Conservation (phyloP, 2,797 vertebrate species). For the Bucorvus abyssinicus region DNA sequence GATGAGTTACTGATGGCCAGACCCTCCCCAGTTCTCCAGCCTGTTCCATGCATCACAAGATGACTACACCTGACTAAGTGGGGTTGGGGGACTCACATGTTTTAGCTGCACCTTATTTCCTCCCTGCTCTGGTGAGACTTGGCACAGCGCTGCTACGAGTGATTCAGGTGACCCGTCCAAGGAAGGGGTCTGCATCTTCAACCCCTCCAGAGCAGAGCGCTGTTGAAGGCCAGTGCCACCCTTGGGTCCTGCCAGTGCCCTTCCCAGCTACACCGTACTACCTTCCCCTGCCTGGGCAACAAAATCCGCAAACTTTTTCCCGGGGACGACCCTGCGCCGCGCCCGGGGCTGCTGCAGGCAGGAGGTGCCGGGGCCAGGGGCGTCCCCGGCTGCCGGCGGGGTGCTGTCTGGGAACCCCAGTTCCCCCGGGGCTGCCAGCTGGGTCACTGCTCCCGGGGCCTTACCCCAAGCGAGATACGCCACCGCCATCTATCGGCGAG, state of each 20-base stretch:
- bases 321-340: accelerated
- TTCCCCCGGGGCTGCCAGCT: background rate
- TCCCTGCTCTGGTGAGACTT: accelerated
- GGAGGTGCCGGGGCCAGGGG: background rate
- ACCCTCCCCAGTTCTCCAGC: background rate
- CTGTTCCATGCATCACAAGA: background rate
- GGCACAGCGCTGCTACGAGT: background rate
- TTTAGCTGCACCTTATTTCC: background rate
- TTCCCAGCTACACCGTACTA: background rate
- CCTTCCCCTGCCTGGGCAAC: background rate
- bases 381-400: background rate
- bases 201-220: background rate
- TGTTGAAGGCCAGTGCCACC: background rate
- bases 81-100: accelerated
- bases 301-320: background rate
- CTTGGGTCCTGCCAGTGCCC: background rate
- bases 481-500: slow-evolving; percentile 59
- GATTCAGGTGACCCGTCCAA: background rate
- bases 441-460: background rate
- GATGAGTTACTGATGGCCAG: background rate
- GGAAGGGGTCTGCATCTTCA: background rate
- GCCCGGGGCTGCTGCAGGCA: background rate
- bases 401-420: background rate
- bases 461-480: slow-evolving; percentile 20
- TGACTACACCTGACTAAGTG: background rate